Base-by-base conservation (phyloP, 1,140 invertebrate genomes). In the Ips typographus region DNA sequence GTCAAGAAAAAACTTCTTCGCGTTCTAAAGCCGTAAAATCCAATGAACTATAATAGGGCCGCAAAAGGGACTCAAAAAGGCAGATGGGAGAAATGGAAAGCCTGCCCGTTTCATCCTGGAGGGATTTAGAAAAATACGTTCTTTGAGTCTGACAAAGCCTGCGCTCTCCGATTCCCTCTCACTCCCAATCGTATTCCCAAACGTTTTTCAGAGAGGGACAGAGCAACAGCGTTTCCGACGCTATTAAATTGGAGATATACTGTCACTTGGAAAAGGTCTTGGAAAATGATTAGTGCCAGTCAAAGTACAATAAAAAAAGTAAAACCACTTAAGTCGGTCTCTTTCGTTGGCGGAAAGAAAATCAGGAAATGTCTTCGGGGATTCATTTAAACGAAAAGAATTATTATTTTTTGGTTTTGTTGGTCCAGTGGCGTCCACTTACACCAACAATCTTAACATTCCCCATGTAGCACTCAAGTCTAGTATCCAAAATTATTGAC, bases 11-110 rank as follows among this genome's bases (percentile, higher is more conserved):
- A 22, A 22, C 22, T 22, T 22, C 22, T 22, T 22, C 22, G 22
- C 22, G 22, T 22, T 22, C 22, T 0, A 22, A 22, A 22, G 7
- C 52, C 5, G 37, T 55, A 55, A 55, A 55, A 55, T 55, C 52
- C 52, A 37, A 55, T 55, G 52, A 55, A 55, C 52, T 55, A 55
- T 55, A 47, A n/a, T 6, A 37, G 37, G 52, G 52, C n/a, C 52
- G 39, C 4, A 22, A 22, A 22, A 63, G 36, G 37, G 61, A 5
- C n/a, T 37, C 5, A 38, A 36, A 44, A 70, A 71, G 68, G 68
- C 72, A 74, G 72, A 74, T 74, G 72, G 72, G 72, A 72, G 63
- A 74, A 74, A 72, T 74, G 66, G 72, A 70, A 74, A 70, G 56
- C 51, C 59, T 56, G 55, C 70, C 56, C 64, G 39, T 43, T 51